Percentiles rank a stretch among this genome's conserved stretches.
Evolutionary conservation across 1,140 invertebrate species (phyloP).

Genomic region (Cyclargus thomasi): DNA sequence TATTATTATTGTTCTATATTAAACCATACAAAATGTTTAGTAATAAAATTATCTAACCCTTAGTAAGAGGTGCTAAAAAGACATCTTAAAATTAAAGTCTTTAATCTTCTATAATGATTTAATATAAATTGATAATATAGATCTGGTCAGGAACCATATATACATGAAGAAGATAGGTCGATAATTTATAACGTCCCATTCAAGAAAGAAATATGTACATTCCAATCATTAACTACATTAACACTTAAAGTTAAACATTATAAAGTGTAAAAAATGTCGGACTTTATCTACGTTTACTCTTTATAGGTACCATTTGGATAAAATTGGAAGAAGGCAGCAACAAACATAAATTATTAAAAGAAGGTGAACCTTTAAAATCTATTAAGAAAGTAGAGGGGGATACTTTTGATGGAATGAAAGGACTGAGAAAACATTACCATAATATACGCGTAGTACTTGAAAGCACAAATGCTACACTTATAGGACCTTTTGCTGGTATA

Average conservation of each 20-base stretch:
- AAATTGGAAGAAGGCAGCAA: neutral
- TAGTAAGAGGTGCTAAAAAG: no score
- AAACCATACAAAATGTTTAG: no score
- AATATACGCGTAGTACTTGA: constrained; percentile 36
- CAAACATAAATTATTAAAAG: neutral
- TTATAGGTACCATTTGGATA: constrained; percentile 6
- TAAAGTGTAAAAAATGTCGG: neutral
- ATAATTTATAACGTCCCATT: no score
- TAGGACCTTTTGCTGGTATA: constrained; percentile 31
- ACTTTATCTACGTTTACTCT: constrained; percentile 6
- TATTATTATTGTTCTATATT: no score
- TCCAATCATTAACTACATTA: neutral
- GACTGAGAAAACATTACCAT: constrained; percentile 33
- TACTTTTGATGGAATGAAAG: constrained; percentile 10
- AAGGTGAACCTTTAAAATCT: neutral
- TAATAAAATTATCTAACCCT: no score
- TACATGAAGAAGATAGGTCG: no score
- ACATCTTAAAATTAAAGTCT: no score
- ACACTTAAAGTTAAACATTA: neutral
- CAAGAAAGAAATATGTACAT: no score
- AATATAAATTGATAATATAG: no score
- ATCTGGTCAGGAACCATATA: no score
- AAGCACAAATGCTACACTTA: constrained; percentile 34
- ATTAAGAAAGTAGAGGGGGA: neutral
- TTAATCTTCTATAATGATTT: no score